phyloP scores from a whole-genome alignment of 1,140 invertebrate species.

The Leptestheria dahalacensis region DNA sequence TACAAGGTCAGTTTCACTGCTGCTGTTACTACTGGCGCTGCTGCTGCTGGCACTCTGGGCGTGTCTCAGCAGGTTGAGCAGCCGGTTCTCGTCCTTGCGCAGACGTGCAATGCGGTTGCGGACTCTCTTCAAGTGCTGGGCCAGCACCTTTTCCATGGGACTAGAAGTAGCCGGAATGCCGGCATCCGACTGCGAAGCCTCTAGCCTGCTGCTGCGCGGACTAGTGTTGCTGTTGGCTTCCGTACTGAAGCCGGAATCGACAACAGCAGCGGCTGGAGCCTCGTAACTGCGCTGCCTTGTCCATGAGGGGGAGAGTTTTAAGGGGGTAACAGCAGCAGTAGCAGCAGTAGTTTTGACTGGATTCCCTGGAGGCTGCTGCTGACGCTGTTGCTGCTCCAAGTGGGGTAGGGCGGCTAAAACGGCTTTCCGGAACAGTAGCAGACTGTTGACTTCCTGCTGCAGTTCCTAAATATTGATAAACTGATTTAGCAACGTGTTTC shows the following conservation, averaged over 20 bases:
- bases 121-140: slow-evolving; percentile 15
- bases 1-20: not conserved
- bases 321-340: not conserved
- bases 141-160: slow-evolving; percentile 13
- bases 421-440: slow-evolving; percentile 74
- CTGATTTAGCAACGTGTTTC: not conserved
- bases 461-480: slow-evolving; percentile 40
- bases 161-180: not conserved
- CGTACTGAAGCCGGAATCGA: slow-evolving; percentile 17
- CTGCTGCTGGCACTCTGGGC: not conserved
- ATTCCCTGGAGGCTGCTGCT: not conserved
- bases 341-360: not conserved
- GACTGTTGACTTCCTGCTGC: slow-evolving; percentile 75
- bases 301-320: not conserved
- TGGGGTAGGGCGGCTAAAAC: slow-evolving; percentile 82
- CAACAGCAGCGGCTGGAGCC: slow-evolving; percentile 1
- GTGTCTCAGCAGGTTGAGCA: slow-evolving; percentile 4
- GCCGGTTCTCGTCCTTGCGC: slow-evolving; percentile 14
- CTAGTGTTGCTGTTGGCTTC: slow-evolving; percentile 15
- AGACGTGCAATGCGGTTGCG: slow-evolving; percentile 9
- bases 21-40: not conserved
- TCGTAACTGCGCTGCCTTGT: not conserved
- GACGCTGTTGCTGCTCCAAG: slow-evolving; percentile 34
- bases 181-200: not conserved
- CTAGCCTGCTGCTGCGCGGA: slow-evolving; percentile 12